Percentiles rank a stretch among this genome's conserved stretches.
Evolutionary conservation across 2,113 vertebrate genomes (phyloP).

Genomic region (Platichthys flesus): DNA sequence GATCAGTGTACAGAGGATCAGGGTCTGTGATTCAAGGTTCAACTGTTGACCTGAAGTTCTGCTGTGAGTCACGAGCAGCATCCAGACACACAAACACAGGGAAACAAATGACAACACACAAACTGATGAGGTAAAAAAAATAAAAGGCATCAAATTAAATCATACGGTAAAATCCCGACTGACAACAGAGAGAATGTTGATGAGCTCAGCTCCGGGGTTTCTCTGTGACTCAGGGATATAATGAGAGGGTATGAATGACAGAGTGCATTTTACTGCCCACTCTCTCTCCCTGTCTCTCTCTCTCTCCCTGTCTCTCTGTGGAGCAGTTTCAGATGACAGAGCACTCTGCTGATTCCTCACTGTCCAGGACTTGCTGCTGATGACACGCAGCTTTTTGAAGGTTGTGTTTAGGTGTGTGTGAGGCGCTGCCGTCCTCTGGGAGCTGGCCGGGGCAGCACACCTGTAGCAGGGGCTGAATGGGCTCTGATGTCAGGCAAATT

Average conservation of each 20-base stretch:
- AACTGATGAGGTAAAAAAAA: no score
- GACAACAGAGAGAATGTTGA: not conserved
- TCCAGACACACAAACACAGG: not conserved
- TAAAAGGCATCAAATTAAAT: constrained; percentile 17
- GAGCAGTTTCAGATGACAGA: constrained; percentile 72
- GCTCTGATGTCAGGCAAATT: constrained; percentile 36
- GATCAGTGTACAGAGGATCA: not conserved
- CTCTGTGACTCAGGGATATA: constrained; percentile 72
- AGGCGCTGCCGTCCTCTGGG: constrained; percentile 50
- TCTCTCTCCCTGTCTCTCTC: constrained; percentile 29
- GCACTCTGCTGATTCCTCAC: constrained; percentile 73
- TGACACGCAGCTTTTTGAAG: constrained; percentile 68
- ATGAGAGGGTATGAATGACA: constrained; percentile 72
- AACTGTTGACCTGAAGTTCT: not conserved
- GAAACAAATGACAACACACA: not conserved
- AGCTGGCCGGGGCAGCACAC: constrained; percentile 43
- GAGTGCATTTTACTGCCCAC: constrained; percentile 58
- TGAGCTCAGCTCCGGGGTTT: constrained; percentile 59
- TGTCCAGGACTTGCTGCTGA: constrained; percentile 72
- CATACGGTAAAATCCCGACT: constrained; percentile 13
- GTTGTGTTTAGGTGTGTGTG: constrained; percentile 65
- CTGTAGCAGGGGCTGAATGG: constrained; percentile 55
- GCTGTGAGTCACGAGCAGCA: not conserved
- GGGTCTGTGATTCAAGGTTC: not conserved
- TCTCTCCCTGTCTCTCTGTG: constrained; percentile 19